A percentile compares a stretch with the other conserved stretches of the same genome.
phyloP scores from a whole-genome alignment of 2,888 invertebrate genomes.

The Bursaphelenchus okinawaensis region DNA sequence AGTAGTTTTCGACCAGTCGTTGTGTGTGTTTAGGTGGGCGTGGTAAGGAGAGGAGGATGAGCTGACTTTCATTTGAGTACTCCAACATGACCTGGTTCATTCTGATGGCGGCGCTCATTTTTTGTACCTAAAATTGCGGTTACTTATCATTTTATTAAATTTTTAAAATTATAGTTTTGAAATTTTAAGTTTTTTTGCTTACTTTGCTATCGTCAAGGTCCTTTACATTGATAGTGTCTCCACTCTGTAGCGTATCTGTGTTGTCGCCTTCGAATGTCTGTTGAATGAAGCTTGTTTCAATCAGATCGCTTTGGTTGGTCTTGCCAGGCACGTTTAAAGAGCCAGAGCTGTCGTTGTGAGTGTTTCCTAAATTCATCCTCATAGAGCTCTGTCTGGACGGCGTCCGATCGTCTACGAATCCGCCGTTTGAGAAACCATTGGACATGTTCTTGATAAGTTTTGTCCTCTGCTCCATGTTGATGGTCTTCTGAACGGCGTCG shows the following conservation, averaged over 20 bases:
- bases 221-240: conserved; percentile 20
- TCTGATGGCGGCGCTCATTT: conserved; percentile 62
- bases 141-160: too few relatives aligned
- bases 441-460: conserved; percentile 64
- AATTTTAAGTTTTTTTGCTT: background rate
- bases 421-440: conserved; percentile 27
- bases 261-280: conserved; percentile 16
- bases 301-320: conserved; percentile 10
- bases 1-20: conserved; percentile 62
- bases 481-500: conserved; percentile 83
- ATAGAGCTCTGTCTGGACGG: conserved; percentile 4
- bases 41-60: conserved; percentile 94
- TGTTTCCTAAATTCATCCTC: background rate
- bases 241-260: conserved; percentile 22
- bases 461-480: conserved; percentile 97
- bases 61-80: conserved; percentile 91
- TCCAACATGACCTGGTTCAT: conserved; percentile 95
- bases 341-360: background rate
- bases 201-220: conserved; percentile 30
- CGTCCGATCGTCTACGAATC: conserved; percentile 22
- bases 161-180: too few relatives aligned
- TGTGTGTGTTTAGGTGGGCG: conserved; percentile 64
- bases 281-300: conserved; percentile 34
- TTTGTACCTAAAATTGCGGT: conserved; percentile 27
- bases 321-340: background rate